Evolutionary conservation across 2,113 vertebrate species (phyloP).

Genomic region (Cyanistes caeruleus): DNA sequence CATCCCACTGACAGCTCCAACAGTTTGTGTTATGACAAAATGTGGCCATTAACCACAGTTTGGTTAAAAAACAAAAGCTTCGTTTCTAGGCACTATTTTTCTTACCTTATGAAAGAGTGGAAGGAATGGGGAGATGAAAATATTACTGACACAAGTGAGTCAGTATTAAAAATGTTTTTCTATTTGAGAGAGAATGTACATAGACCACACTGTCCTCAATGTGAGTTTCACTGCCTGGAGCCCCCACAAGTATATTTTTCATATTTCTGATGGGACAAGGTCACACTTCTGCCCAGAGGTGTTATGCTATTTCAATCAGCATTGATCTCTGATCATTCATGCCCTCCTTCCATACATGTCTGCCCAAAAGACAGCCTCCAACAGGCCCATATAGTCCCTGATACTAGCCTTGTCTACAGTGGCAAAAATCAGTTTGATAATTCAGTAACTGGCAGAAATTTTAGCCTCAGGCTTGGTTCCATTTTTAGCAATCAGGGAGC

Average conservation of each 20-base stretch:
- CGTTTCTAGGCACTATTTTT: slow-evolving; percentile 20
- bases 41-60: fast-evolving
- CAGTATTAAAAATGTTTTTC: slow-evolving; percentile 52
- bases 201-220: background rate
- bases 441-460: background rate
- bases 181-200: slow-evolving; percentile 6
- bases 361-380: background rate
- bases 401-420: background rate
- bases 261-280: background rate
- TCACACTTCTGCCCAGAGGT: background rate
- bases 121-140: slow-evolving; percentile 38
- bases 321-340: background rate
- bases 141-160: slow-evolving; percentile 31
- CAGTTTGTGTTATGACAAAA: slow-evolving; percentile 33
- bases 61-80: slow-evolving; percentile 44
- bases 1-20: slow-evolving; percentile 17
- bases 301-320: background rate
- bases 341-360: background rate
- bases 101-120: slow-evolving; percentile 13
- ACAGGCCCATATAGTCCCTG: background rate
- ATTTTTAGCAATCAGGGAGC: background rate
- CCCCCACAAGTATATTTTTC: background rate
- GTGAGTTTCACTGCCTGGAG: background rate
- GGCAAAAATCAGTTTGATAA: background rate
- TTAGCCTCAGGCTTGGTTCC: background rate